phyloP scores from a whole-genome alignment of 2,888 invertebrate species.

The Oscheius sp. region DNA sequence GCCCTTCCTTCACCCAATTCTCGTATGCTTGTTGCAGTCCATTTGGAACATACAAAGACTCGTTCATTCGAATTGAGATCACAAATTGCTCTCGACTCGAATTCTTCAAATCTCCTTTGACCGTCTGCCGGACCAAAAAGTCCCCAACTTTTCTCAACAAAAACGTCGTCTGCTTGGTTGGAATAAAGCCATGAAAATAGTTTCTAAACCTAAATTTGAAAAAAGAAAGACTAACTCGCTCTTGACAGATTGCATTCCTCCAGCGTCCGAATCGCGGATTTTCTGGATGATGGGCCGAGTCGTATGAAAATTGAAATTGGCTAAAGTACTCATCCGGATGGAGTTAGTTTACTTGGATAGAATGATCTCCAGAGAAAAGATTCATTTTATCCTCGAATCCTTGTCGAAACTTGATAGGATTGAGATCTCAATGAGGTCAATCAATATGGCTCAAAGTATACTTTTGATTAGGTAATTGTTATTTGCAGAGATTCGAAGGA shows the following conservation, averaged over 20 bases:
- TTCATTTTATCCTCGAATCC: too few species aligned
- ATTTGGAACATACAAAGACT: background rate
- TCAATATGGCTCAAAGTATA: too few species aligned
- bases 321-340: too few species aligned
- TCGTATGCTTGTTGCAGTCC: background rate
- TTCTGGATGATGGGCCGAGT: conserved; percentile 12
- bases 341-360: too few species aligned
- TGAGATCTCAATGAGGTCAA: too few species aligned
- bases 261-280: conserved; percentile 22
- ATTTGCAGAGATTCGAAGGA: too few species aligned
- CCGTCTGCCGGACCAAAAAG: conserved; percentile 26
- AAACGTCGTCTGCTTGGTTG: conserved; percentile 4
- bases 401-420: too few species aligned
- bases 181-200: conserved; percentile 25
- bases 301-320: too few species aligned
- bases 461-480: too few species aligned
- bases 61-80: conserved; percentile 10
- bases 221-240: background rate
- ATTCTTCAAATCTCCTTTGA: background rate
- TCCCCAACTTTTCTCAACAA: conserved; percentile 9
- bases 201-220: background rate
- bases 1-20: background rate
- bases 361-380: too few species aligned
- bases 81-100: conserved; percentile 13
- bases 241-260: conserved; percentile 14